These are phyloP conservation scores for Cyphomyrus plagiostoma DNA, from an alignment of 2,113 vertebrate genomes.

Conservation along the genomic window DNA sequence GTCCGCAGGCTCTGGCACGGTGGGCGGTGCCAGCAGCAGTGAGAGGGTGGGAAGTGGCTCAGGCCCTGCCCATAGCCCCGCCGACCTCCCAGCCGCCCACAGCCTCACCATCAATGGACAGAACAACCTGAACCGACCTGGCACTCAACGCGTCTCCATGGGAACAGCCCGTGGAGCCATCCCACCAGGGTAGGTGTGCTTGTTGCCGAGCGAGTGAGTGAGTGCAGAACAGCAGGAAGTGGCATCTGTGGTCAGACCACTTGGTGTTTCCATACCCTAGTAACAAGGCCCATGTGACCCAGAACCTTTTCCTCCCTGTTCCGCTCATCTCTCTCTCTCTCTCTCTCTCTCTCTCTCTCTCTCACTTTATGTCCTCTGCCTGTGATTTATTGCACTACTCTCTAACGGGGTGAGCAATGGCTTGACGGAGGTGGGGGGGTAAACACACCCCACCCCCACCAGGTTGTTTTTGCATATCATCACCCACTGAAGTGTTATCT, in stretches of 20 bases:
- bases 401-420: constrained; percentile 36
- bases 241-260: background rate
- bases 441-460: too few relatives aligned
- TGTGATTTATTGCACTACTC: constrained; percentile 34
- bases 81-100: constrained; percentile 50
- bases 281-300: background rate
- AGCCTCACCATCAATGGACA: constrained; percentile 71
- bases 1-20: constrained; percentile 47
- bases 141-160: constrained; percentile 71
- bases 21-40: constrained; percentile 52
- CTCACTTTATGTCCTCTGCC: background rate
- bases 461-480: background rate
- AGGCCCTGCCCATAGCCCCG: constrained; percentile 45
- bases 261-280: background rate
- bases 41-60: constrained; percentile 57
- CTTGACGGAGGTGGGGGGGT: constrained; percentile 19
- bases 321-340: background rate
- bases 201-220: background rate
- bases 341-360: background rate
- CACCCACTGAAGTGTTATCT: background rate
- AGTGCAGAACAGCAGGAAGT: background rate
- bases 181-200: constrained; percentile 71
- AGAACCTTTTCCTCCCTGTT: background rate
- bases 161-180: constrained; percentile 69
- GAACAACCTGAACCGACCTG: constrained; percentile 89